These are phyloP conservation scores for Uloborus diversus DNA, from an alignment of 1,140 invertebrate species.

Conservation along the genomic window DNA sequence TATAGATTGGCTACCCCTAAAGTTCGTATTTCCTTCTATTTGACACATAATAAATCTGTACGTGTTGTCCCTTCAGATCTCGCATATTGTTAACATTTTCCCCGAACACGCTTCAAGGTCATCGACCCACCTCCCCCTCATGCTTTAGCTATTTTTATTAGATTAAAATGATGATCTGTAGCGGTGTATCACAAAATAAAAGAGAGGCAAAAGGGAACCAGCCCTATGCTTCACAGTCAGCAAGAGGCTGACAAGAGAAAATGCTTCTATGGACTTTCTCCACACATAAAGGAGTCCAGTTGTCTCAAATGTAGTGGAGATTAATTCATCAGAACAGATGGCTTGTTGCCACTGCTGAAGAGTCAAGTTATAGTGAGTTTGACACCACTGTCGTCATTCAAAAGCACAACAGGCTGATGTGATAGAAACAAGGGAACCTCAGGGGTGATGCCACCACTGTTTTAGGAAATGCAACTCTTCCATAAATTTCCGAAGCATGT, in stretches of 20 bases:
- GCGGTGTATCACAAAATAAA: too few species aligned
- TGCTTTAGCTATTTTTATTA: too few species aligned
- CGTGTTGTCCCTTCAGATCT: too few species aligned
- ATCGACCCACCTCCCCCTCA: too few species aligned
- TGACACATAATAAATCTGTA: too few species aligned
- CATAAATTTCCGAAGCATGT: neutral
- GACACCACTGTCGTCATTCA: neutral
- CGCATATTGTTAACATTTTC: too few species aligned
- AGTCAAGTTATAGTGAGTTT: neutral
- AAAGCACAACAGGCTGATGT: too few species aligned
- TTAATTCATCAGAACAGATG: neutral
- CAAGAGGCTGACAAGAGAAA: neutral
- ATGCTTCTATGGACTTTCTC: neutral
- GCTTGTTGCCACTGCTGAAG: neutral
- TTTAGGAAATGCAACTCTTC: neutral
- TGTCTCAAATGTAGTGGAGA: neutral
- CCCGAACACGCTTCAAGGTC: too few species aligned
- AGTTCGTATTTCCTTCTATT: too few species aligned
- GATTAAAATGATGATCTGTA: too few species aligned
- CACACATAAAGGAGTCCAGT: neutral
- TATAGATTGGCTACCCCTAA: too few species aligned
- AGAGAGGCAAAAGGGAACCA: neutral
- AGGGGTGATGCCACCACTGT: neutral
- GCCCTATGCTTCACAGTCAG: neutral
- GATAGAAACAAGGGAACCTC: too few species aligned